Conservation (phyloP, 2,888 invertebrate genomes). For the Operophtera brumata region DNA sequence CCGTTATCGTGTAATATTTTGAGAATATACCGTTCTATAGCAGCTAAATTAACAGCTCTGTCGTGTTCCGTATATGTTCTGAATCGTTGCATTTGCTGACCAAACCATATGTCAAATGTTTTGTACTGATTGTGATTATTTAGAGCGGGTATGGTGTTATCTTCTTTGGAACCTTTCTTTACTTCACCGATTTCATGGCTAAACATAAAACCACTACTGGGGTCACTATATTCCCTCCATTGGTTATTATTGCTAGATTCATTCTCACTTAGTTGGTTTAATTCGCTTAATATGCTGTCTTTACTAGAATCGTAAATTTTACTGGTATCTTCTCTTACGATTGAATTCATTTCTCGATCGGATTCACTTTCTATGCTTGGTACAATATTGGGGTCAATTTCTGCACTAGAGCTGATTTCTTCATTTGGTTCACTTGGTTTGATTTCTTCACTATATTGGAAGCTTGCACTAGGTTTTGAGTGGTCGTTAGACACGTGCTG, state of each 20-base stretch:
- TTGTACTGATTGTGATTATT: constrained; percentile 10
- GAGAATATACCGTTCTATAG: constrained; percentile 40
- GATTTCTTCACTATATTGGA: not conserved
- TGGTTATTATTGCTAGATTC: not conserved
- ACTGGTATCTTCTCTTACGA: not conserved
- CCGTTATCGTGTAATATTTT: constrained; percentile 46
- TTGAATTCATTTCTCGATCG: not conserved
- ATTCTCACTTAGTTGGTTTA: not conserved
- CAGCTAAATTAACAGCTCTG: constrained; percentile 25
- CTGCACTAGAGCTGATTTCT: not conserved
- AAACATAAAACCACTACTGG: too few species aligned
- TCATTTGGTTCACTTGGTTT: not conserved
- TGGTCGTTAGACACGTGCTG: not conserved
- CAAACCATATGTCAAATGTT: constrained; percentile 50
- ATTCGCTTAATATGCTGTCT: not conserved
- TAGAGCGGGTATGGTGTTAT: not conserved
- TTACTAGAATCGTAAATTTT: not conserved
- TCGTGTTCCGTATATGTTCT: constrained; percentile 17
- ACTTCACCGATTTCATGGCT: not conserved
- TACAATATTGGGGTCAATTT: not conserved
- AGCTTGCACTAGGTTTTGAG: not conserved
- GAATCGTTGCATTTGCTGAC: constrained; percentile 33
- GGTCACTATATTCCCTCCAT: not conserved
- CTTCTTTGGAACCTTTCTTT: not conserved
- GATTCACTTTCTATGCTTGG: not conserved